Conservation (phyloP, 2,113 vertebrate species). For the Phylloscopus trochiloides region DNA sequence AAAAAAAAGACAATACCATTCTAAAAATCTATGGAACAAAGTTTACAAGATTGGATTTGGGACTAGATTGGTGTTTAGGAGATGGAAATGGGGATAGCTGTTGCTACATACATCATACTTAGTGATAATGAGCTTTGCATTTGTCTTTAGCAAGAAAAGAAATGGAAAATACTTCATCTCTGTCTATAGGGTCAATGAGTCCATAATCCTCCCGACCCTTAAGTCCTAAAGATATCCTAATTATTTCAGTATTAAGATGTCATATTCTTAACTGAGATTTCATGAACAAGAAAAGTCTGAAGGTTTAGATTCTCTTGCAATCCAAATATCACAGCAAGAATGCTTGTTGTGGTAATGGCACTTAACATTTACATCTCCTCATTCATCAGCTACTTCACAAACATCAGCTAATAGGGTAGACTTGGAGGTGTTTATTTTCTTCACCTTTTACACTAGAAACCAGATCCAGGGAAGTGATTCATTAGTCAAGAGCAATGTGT, state of each 20-base stretch:
- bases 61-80: not conserved
- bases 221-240: not conserved
- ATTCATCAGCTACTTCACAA: not conserved
- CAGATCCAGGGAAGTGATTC: not conserved
- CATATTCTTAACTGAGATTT: not conserved
- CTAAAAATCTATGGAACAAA: not conserved
- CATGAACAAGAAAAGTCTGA: not conserved
- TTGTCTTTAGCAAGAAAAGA: not conserved
- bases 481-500: not conserved
- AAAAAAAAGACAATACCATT: rapidly evolving
- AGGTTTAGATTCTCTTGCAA: not conserved
- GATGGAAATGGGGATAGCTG: not conserved
- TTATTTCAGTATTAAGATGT: not conserved
- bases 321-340: not conserved
- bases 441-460: constrained; percentile 1
- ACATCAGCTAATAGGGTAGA: not conserved
- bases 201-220: not conserved
- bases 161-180: not conserved
- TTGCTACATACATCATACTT: not conserved
- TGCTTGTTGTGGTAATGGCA: not conserved
- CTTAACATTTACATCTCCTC: not conserved
- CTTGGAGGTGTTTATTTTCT: not conserved
- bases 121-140: not conserved
- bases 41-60: not conserved
- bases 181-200: not conserved